phyloP scores from a whole-genome alignment of 1,140 invertebrate species.

The Drosophila sproati region DNA sequence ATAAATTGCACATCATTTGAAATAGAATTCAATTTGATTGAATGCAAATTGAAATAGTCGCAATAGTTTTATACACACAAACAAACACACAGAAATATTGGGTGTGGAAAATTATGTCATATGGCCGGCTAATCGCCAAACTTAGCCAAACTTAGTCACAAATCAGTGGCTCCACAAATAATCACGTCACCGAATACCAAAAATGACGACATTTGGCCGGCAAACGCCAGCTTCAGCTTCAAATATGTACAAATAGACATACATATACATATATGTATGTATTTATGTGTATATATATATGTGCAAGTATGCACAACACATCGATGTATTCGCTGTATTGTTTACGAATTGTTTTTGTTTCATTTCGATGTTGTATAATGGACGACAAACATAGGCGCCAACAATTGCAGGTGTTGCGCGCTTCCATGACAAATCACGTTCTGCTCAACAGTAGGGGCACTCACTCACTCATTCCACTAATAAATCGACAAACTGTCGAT shows the following conservation, averaged over 20 bases:
- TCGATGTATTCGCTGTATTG: constrained; percentile 31
- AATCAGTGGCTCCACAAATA: constrained; percentile 22
- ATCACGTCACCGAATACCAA: constrained; percentile 48
- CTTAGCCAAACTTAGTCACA: neutral
- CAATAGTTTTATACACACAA: neutral
- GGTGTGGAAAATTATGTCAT: constrained; percentile 43
- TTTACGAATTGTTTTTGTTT: constrained; percentile 31
- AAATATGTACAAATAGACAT: constrained; percentile 26
- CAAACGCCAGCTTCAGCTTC: constrained; percentile 31
- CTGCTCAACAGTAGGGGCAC: neutral
- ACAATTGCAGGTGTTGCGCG: constrained; percentile 15
- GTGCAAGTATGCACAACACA: too few species aligned
- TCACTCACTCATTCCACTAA: neutral
- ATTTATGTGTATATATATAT: neutral
- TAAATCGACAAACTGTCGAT: neutral
- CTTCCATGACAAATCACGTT: constrained; percentile 31
- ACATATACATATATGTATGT: neutral
- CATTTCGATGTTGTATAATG: constrained; percentile 31
- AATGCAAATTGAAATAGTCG: constrained; percentile 33
- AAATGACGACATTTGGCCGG: constrained; percentile 53
- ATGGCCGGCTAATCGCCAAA: constrained; percentile 1
- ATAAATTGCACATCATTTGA: neutral
- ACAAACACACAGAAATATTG: neutral
- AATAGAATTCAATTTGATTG: constrained; percentile 4
- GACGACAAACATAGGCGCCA: constrained; percentile 26